A percentile compares a stretch with the other conserved stretches of the same genome.
Conservation (phyloP, 2,113 vertebrate species). For the Sardina pilchardus region DNA sequence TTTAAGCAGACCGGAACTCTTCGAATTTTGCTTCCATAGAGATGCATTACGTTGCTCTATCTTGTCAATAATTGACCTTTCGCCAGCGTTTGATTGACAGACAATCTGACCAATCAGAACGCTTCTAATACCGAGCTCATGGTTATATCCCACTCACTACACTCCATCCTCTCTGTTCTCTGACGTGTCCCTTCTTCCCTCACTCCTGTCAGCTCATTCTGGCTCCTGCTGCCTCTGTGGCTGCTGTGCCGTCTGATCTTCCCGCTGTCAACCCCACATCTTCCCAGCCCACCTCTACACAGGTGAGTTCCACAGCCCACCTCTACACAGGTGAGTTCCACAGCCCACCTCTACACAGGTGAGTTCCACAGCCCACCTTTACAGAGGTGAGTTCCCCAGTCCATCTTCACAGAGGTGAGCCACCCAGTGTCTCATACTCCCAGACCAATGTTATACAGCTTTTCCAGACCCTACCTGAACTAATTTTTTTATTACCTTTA, state of each 20-base stretch:
- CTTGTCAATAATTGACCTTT: too few relatives aligned
- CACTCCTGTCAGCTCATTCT: conserved; percentile 83
- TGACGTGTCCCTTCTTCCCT: conserved; percentile 23
- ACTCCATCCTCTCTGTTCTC: background rate
- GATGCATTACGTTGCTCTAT: too few relatives aligned
- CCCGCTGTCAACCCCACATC: conserved; percentile 83
- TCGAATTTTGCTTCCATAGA: too few relatives aligned
- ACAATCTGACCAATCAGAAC: too few relatives aligned
- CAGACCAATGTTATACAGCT: background rate
- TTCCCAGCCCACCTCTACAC: conserved; percentile 84
- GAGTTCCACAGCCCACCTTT: background rate
- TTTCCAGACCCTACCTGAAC: background rate
- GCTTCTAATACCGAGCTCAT: too few relatives aligned
- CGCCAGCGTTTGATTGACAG: too few relatives aligned
- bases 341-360: conserved; percentile 80
- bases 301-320: background rate
- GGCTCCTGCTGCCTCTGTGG: conserved; percentile 88
- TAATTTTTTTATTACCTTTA: too few relatives aligned
- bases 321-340: background rate
- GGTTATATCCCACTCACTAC: too few relatives aligned
- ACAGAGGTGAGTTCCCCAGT: too few relatives aligned
- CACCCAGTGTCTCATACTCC: background rate
- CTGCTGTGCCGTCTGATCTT: conserved; percentile 89
- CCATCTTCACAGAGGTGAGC: conserved; percentile 14
- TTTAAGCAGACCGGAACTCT: too few relatives aligned